Conservation (phyloP, 2,888 invertebrate species). For the Parthenolecanium corni region DNA sequence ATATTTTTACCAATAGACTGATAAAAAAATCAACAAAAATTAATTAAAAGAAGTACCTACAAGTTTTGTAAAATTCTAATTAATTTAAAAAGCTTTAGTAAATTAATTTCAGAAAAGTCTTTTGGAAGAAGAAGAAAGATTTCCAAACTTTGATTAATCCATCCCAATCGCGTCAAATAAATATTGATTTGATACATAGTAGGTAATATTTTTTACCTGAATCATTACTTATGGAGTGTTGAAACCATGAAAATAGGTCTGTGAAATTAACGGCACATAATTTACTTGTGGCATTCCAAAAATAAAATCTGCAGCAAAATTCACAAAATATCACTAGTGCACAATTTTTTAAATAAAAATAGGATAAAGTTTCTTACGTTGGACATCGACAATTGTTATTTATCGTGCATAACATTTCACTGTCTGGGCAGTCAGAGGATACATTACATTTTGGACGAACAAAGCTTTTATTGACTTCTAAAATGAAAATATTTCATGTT, state of each 20-base stretch:
- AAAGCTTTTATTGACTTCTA: too few relatives aligned
- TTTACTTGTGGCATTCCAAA: neutral
- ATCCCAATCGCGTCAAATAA: too few relatives aligned
- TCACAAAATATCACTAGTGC: neutral
- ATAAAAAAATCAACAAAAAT: neutral
- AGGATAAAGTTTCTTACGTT: neutral
- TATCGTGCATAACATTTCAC: too few relatives aligned
- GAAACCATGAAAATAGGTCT: constrained; percentile 1
- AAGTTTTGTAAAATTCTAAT: neutral
- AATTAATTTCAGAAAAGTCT: too few relatives aligned
- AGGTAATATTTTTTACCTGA: neutral
- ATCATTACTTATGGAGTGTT: neutral
- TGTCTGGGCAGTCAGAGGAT: neutral
- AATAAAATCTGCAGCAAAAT: constrained; percentile 13
- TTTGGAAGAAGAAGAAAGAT: too few relatives aligned
- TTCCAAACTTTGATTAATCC: too few relatives aligned
- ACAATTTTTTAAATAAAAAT: neutral
- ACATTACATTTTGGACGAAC: neutral
- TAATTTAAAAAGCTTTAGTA: too few relatives aligned
- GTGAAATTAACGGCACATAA: constrained; percentile 11
- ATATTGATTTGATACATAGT: too few relatives aligned
- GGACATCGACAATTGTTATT: too few relatives aligned
- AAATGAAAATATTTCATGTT: too few relatives aligned
- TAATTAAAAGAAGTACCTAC: neutral
- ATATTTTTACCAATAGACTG: neutral